Conservation (phyloP, 2,113 vertebrate species). For the Odontophorus gujanensis region DNA sequence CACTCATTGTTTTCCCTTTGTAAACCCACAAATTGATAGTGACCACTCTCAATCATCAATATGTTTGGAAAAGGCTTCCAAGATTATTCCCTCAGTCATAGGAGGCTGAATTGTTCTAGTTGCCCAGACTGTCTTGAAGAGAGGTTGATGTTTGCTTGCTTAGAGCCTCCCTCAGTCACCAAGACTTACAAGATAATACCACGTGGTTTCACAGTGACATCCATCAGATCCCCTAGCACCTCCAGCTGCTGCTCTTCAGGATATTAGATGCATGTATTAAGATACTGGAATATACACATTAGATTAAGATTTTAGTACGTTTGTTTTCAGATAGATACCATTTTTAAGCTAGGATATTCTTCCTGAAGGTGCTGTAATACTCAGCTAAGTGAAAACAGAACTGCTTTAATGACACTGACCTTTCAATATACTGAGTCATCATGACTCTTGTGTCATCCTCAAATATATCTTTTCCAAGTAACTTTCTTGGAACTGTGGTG, state of each 20-base stretch:
- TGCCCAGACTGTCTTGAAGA: not conserved
- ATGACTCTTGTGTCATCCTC: conserved; percentile 11
- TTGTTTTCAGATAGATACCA: not conserved
- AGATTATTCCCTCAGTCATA: not conserved
- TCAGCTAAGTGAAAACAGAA: conserved; percentile 54
- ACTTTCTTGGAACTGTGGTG: conserved; percentile 32
- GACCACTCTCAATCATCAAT: not conserved
- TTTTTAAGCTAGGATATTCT: conserved; percentile 13
- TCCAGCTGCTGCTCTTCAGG: not conserved
- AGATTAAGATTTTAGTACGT: not conserved
- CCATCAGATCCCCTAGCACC: not conserved
- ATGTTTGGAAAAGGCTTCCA: not conserved
- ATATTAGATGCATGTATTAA: not conserved
- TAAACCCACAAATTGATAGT: not conserved
- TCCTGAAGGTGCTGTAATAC: conserved; percentile 11
- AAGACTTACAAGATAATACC: not conserved
- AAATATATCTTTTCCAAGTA: conserved; percentile 10
- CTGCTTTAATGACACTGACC: conserved; percentile 37
- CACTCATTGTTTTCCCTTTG: fast-evolving
- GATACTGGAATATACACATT: not conserved
- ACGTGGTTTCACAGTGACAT: not conserved
- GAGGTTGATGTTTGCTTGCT: not conserved
- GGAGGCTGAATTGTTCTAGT: not conserved
- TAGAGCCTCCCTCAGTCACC: not conserved
- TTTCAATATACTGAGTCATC: conserved; percentile 48